Evolutionary conservation across 2,797 vertebrate species (phyloP).

Genomic region (Rhynchonycteris naso): DNA sequence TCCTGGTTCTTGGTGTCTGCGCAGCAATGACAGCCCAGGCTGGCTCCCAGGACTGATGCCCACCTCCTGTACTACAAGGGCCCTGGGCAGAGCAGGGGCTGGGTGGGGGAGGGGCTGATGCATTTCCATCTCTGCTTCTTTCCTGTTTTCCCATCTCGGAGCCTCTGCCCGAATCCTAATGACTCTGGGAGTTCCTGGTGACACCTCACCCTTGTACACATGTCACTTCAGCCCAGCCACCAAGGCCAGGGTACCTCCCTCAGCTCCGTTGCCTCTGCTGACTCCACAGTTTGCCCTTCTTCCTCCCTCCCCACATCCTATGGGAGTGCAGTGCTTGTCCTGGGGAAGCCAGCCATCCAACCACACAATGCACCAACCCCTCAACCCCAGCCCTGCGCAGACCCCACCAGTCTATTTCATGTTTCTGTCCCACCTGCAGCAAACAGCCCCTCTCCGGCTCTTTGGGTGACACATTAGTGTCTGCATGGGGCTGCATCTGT

Average conservation of each 20-base stretch:
- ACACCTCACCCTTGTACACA: neutral
- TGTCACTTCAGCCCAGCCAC: neutral
- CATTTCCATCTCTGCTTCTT: no score
- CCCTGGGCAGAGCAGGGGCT: neutral
- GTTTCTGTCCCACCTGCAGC: neutral
- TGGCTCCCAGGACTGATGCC: neutral
- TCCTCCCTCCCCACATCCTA: slow-evolving; percentile 21
- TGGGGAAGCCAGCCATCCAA: slow-evolving; percentile 60
- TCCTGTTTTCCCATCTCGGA: neutral
- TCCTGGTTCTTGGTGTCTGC: neutral
- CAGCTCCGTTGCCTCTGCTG: slow-evolving; percentile 48
- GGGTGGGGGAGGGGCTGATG: neutral
- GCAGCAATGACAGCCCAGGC: neutral
- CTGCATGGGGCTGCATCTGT: neutral
- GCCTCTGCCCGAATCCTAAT: neutral
- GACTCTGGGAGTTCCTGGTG: neutral
- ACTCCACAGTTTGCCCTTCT: neutral
- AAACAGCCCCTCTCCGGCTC: neutral
- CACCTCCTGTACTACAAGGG: neutral
- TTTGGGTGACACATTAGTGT: neutral
- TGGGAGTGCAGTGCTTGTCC: slow-evolving; percentile 55
- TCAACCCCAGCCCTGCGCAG: neutral
- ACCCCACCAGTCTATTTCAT: neutral
- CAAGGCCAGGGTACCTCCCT: neutral
- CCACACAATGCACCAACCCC: slow-evolving; percentile 62